A percentile compares a stretch with the other conserved stretches of the same genome.
Conservation (phyloP, 2,797 vertebrate genomes). For the Peromyscus aztecus region DNA sequence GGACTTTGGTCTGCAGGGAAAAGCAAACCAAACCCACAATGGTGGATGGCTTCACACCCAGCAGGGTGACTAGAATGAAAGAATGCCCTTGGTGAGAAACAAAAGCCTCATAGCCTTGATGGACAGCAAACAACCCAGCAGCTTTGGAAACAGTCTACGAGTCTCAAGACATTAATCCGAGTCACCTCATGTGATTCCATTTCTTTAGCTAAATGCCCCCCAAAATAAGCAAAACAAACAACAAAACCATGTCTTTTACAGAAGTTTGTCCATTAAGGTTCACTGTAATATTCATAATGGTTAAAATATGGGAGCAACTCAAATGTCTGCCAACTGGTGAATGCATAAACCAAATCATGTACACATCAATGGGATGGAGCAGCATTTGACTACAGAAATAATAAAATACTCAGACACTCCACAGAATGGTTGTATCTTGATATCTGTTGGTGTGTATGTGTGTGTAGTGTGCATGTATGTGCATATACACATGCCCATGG, state of each 20-base stretch:
- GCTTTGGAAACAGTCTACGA: slow-evolving; percentile 27
- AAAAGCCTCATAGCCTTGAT: not conserved
- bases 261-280: not conserved
- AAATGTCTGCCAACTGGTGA: not conserved
- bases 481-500: too few relatives aligned
- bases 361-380: not conserved
- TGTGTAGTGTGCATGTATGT: too few relatives aligned
- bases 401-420: not conserved
- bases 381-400: not conserved
- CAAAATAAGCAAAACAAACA: not conserved
- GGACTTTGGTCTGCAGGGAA: not conserved
- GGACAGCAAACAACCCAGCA: too few relatives aligned
- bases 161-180: not conserved
- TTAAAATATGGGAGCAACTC: not conserved
- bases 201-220: not conserved
- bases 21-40: not conserved
- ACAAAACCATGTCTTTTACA: not conserved
- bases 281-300: not conserved
- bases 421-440: not conserved
- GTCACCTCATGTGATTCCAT: not conserved
- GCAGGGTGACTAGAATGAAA: not conserved
- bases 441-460: not conserved
- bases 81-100: not conserved
- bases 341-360: not conserved
- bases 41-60: not conserved